Conservation (phyloP, 2,888 invertebrate species). For the Geophilus truncorum region DNA sequence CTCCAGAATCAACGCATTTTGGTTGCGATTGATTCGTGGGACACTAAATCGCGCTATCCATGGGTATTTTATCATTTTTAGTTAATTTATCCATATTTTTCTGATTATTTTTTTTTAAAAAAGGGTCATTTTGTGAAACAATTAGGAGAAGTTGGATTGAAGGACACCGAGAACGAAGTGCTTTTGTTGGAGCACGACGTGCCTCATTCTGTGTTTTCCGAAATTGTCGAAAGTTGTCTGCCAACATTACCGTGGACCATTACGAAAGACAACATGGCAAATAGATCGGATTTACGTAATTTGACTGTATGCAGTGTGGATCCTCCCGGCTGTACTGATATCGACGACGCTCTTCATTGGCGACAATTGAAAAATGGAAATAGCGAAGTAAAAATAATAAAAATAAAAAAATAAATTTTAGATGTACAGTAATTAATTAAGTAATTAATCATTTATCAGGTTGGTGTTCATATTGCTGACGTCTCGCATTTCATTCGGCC, state of each 20-base stretch:
- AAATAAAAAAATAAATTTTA: too few relatives aligned
- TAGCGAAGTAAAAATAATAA: conserved; percentile 56
- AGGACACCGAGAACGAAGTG: conserved; percentile 91
- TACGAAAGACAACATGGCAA: conserved; percentile 69
- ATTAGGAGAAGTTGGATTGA: conserved; percentile 86
- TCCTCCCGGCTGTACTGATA: conserved; percentile 98
- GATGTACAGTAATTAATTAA: neutral
- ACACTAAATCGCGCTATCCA: conserved; percentile 84
- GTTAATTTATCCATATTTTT: neutral
- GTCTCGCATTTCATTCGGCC: conserved; percentile 96
- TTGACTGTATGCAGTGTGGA: conserved; percentile 90
- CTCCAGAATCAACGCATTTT: conserved; percentile 80
- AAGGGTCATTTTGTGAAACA: conserved; percentile 91
- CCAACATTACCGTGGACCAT: conserved; percentile 87
- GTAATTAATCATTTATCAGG: conserved; percentile 49
- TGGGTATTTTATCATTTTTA: conserved; percentile 52
- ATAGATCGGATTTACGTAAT: conserved; percentile 76
- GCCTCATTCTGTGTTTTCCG: conserved; percentile 91
- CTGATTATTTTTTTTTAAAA: conserved; percentile 29
- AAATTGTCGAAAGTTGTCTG: conserved; percentile 84
- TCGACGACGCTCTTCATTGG: conserved; percentile 96
- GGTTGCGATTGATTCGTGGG: conserved; percentile 96
- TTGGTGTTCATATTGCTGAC: conserved; percentile 98
- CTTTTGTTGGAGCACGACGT: conserved; percentile 93
- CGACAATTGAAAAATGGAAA: conserved; percentile 65